Evolutionary conservation across 2,113 vertebrate genomes (phyloP).

Genomic region (Orthochromis malagaraziensis): DNA sequence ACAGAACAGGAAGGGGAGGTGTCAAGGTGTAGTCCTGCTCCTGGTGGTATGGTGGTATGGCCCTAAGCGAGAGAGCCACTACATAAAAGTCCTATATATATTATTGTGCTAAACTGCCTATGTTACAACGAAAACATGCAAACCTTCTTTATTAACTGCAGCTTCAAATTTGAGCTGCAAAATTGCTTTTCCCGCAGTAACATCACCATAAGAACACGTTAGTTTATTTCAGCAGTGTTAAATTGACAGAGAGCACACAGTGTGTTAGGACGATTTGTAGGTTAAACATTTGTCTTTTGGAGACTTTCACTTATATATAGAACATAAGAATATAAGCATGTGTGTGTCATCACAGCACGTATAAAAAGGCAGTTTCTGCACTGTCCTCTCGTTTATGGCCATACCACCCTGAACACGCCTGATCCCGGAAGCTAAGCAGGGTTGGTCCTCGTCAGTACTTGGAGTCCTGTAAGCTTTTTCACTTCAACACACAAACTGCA

Average conservation of each 20-base stretch:
- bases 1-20: no score
- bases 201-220: background rate
- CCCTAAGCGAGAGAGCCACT: no score
- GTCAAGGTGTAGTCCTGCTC: no score
- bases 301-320: no score
- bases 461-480: rapidly evolving
- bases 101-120: background rate
- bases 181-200: background rate
- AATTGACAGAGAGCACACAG: background rate
- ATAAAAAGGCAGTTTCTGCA: rapidly evolving
- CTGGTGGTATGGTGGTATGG: no score
- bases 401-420: rapidly evolving
- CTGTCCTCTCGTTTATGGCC: rapidly evolving
- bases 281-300: no score
- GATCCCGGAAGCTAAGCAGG: rapidly evolving
- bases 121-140: rapidly evolving
- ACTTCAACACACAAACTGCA: background rate
- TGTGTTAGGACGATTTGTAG: no score
- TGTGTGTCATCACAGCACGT: no score
- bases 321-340: rapidly evolving
- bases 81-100: no score
- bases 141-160: rapidly evolving
- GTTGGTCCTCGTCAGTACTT: rapidly evolving
- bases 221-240: background rate
- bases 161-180: background rate